phyloP scores from a whole-genome alignment of 2,797 vertebrate genomes.

The Ctenopoma kingsleyae region DNA sequence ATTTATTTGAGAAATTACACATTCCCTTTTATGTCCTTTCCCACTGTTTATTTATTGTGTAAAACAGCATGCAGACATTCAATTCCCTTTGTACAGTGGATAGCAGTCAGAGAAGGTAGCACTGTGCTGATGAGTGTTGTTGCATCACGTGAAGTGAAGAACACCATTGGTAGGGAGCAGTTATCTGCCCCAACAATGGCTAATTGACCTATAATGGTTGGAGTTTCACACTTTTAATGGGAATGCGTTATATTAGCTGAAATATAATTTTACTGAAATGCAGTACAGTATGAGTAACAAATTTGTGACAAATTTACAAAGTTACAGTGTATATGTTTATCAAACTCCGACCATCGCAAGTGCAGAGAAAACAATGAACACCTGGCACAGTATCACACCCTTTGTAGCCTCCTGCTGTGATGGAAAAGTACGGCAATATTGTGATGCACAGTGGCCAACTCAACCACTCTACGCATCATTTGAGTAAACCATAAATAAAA shows the following conservation, averaged over 20 bases:
- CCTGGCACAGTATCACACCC: conserved; percentile 48
- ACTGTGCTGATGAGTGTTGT: conserved; percentile 62
- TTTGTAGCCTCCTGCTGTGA: conserved; percentile 69
- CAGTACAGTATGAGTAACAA: background rate
- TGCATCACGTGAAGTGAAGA: conserved; percentile 59
- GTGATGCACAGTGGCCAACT: conserved; percentile 27
- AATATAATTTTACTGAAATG: background rate
- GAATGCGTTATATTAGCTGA: background rate
- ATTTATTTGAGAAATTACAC: background rate
- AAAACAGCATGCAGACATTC: conserved; percentile 65
- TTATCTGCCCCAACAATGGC: conserved; percentile 64
- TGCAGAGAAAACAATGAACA: conserved; percentile 64
- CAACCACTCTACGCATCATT: conserved; percentile 49
- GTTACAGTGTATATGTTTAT: conserved; percentile 1
- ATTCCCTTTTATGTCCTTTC: conserved; percentile 59
- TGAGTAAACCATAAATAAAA: conserved; percentile 61
- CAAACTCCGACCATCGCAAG: conserved; percentile 71
- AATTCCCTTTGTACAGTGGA: conserved; percentile 42
- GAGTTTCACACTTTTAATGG: conserved; percentile 43
- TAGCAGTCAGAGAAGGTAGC: conserved; percentile 44
- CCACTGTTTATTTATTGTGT: conserved; percentile 50
- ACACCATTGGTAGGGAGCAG: conserved; percentile 68
- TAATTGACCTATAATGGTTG: conserved; percentile 54
- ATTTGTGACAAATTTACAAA: background rate
- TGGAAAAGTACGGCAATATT: conserved; percentile 28